A percentile compares a stretch with the other conserved stretches of the same genome.
These are phyloP conservation scores for Adelosebastes latens DNA, from an alignment of 2,797 vertebrate genomes.

Conservation along the genomic window DNA sequence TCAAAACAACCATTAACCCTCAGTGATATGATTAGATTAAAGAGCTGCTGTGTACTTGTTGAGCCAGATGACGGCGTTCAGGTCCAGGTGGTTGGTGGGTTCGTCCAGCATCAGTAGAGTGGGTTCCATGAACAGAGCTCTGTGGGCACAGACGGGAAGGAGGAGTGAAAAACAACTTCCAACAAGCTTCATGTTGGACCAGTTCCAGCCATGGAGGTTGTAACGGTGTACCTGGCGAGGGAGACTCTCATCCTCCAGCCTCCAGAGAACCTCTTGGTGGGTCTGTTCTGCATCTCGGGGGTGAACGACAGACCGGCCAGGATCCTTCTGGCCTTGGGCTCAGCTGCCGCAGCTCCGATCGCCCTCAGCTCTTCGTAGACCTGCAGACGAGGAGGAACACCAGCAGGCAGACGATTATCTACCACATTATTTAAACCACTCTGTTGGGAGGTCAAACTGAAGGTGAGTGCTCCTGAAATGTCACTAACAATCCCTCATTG, in stretches of 20 bases:
- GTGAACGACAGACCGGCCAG: constrained; percentile 92
- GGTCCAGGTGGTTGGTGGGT: constrained; percentile 93
- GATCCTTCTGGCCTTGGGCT: constrained; percentile 91
- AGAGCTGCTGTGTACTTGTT: constrained; percentile 85
- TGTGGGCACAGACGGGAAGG: constrained; percentile 42
- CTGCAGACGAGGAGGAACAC: constrained; percentile 59
- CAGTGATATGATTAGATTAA: neutral
- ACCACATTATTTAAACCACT: neutral
- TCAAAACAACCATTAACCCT: too few species aligned
- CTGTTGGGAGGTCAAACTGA: neutral
- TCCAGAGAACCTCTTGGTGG: constrained; percentile 93
- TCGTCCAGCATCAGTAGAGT: constrained; percentile 94
- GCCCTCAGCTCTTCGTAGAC: constrained; percentile 91
- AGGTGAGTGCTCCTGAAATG: neutral
- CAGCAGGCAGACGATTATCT: neutral
- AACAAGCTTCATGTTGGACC: neutral
- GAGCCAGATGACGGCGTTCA: constrained; percentile 96
- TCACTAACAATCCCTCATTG: neutral
- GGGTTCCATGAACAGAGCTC: constrained; percentile 94
- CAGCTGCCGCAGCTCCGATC: constrained; percentile 89
- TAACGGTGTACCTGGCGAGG: constrained; percentile 85
- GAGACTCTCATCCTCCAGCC: constrained; percentile 98
- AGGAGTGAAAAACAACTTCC: neutral
- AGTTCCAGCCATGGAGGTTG: neutral
- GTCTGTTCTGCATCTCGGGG: constrained; percentile 92